Evolutionary conservation across 2,797 vertebrate genomes (phyloP).

Genomic region (Amniataba percoides): DNA sequence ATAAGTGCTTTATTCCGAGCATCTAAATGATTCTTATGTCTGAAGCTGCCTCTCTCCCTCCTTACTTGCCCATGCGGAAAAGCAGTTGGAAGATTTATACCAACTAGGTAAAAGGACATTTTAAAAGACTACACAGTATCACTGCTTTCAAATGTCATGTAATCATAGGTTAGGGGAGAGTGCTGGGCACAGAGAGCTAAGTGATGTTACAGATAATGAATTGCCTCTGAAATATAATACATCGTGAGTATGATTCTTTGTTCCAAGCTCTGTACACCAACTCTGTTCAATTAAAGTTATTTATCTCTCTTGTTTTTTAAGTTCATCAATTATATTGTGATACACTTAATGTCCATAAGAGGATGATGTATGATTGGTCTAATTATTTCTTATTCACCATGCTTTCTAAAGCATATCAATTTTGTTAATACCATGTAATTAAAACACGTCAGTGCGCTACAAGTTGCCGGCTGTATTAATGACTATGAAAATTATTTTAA

Average conservation of each 20-base stretch:
- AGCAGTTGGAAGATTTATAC: slow-evolving; percentile 81
- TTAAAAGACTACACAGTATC: slow-evolving; percentile 81
- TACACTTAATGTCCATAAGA: slow-evolving; percentile 91
- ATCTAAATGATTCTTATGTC: slow-evolving; percentile 84
- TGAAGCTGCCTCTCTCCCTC: slow-evolving; percentile 41
- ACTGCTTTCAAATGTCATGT: slow-evolving; percentile 85
- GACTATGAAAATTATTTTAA: slow-evolving; percentile 99
- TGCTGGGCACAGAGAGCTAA: slow-evolving; percentile 76
- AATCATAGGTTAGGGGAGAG: slow-evolving; percentile 83
- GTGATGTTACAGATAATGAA: slow-evolving; percentile 83
- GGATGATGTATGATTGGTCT: slow-evolving; percentile 99
- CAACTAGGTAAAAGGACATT: slow-evolving; percentile 79
- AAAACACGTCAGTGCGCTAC: slow-evolving; percentile 99
- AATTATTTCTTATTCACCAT: slow-evolving; percentile 99
- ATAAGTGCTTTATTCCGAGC: slow-evolving; percentile 85
- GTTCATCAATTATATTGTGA: slow-evolving; percentile 91
- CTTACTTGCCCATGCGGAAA: slow-evolving; percentile 61
- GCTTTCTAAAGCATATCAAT: slow-evolving; percentile 99
- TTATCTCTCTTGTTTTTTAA: slow-evolving; percentile 88
- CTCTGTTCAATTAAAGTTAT: slow-evolving; percentile 89
- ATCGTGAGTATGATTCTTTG: slow-evolving; percentile 82
- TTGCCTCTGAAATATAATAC: slow-evolving; percentile 84
- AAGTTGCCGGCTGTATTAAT: slow-evolving; percentile 99
- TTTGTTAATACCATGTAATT: slow-evolving; percentile 99
- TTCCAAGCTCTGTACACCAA: slow-evolving; percentile 82